phyloP scores from a whole-genome alignment of 2,888 invertebrate genomes.

The Nephrotoma flavescens region DNA sequence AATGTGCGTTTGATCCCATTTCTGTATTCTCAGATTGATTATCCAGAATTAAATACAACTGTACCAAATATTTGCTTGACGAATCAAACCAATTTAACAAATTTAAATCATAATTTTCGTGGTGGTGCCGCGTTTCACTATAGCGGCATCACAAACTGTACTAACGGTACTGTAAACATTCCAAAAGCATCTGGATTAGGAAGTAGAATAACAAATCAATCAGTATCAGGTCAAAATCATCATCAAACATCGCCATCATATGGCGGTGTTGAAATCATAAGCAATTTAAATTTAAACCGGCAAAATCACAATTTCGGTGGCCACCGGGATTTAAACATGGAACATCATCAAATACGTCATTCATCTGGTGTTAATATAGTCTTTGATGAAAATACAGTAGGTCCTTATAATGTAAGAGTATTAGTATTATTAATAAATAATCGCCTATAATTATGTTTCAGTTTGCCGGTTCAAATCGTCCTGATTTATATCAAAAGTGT shows the following conservation, averaged over 20 bases:
- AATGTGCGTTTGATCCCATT: background rate
- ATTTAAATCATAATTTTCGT: background rate
- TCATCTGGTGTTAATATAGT: conserved; percentile 12
- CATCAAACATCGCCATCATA: conserved; percentile 5
- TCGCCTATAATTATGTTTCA: background rate
- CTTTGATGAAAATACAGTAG: conserved; percentile 5
- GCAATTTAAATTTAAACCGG: background rate
- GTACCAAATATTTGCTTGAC: background rate
- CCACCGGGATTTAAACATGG: conserved; percentile 9
- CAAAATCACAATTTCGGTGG: background rate
- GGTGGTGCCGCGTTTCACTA: background rate
- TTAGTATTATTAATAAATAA: background rate
- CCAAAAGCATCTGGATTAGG: background rate
- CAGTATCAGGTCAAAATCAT: background rate
- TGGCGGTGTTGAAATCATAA: background rate
- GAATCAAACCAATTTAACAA: background rate
- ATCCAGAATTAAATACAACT: conserved; percentile 9
- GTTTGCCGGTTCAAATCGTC: conserved; percentile 22
- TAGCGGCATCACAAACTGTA: conserved; percentile 1
- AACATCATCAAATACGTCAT: conserved; percentile 13
- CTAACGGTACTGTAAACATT: background rate
- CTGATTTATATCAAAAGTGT: conserved; percentile 72
- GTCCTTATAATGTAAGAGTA: background rate
- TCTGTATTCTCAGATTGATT: conserved; percentile 8
- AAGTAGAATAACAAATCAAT: background rate